Evolutionary conservation across 2,797 vertebrate species (phyloP).

Genomic region (Hozukius guyotensis): DNA sequence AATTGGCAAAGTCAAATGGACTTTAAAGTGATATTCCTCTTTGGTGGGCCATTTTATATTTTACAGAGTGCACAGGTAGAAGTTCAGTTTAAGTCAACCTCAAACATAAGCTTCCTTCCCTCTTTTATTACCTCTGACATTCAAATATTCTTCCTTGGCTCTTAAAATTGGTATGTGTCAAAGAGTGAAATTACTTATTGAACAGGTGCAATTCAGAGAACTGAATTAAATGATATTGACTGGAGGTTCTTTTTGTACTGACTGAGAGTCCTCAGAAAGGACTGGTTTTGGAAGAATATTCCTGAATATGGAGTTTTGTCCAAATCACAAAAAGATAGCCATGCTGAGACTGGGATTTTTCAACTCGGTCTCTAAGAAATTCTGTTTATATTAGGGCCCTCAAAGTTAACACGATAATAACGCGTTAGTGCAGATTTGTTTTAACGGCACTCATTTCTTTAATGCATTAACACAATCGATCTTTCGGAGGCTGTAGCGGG

Average conservation of each 20-base stretch:
- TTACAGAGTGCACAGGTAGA: constrained; percentile 3
- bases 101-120: constrained; percentile 35
- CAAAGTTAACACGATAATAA: too few relatives aligned
- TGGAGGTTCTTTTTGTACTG: constrained; percentile 24
- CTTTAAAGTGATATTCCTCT: constrained; percentile 27
- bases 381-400: background rate
- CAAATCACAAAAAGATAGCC: background rate
- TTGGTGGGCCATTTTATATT: constrained; percentile 21
- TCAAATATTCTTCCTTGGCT: constrained; percentile 33
- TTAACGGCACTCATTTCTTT: too few relatives aligned
- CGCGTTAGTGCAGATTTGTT: too few relatives aligned
- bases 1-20: constrained; percentile 19
- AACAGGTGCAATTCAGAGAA: constrained; percentile 41
- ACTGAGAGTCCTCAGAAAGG: constrained; percentile 22
- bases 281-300: constrained; percentile 1
- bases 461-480: too few relatives aligned
- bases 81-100: constrained; percentile 40
- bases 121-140: constrained; percentile 52
- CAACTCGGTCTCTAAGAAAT: background rate
- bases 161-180: constrained; percentile 53
- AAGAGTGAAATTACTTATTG: constrained; percentile 63
- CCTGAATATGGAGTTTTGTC: constrained; percentile 6
- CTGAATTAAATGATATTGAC: constrained; percentile 59
- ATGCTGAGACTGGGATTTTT: background rate
- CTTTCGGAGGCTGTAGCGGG: too few relatives aligned